Percentiles rank a stretch among this genome's conserved stretches.
These are phyloP conservation scores for Malaclemys terrapin DNA, from an alignment of 2,113 vertebrate species.

Conservation along the genomic window DNA sequence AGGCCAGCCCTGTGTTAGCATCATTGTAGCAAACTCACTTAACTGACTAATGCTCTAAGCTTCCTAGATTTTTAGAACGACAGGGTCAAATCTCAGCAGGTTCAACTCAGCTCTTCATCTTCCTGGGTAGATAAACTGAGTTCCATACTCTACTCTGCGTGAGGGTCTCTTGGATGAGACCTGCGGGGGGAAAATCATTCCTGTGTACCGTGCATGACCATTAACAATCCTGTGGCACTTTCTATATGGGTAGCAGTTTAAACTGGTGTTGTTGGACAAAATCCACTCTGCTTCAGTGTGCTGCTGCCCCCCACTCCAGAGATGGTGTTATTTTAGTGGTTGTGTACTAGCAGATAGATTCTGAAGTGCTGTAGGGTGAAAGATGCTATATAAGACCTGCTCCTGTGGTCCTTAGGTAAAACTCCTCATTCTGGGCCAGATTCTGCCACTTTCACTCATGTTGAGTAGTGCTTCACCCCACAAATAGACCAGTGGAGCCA, in stretches of 20 bases:
- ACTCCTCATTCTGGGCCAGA: not conserved
- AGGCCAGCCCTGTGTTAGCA: not conserved
- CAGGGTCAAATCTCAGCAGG: not conserved
- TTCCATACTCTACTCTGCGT: fast-evolving
- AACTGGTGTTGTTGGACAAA: not conserved
- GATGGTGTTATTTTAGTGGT: not conserved
- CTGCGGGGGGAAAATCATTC: not conserved
- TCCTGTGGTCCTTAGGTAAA: not conserved
- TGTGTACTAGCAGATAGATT: not conserved
- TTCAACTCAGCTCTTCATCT: not conserved
- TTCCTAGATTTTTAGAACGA: not conserved
- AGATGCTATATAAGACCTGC: not conserved
- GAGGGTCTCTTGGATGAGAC: not conserved
- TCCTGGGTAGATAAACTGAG: not conserved
- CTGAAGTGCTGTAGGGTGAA: not conserved
- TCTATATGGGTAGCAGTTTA: not conserved
- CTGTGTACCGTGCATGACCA: not conserved
- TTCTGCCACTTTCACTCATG: not conserved
- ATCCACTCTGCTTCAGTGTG: not conserved
- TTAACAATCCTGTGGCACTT: not conserved
- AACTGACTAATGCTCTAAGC: not conserved
- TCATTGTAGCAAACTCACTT: not conserved
- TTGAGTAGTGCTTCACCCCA: not conserved
- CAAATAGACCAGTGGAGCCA: not conserved
- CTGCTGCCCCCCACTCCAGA: not conserved